A percentile compares a stretch with the other conserved stretches of the same genome.
These are phyloP conservation scores for Pithecia hirsuta DNA, from an alignment of 2,797 vertebrate genomes.

Conservation along the genomic window DNA sequence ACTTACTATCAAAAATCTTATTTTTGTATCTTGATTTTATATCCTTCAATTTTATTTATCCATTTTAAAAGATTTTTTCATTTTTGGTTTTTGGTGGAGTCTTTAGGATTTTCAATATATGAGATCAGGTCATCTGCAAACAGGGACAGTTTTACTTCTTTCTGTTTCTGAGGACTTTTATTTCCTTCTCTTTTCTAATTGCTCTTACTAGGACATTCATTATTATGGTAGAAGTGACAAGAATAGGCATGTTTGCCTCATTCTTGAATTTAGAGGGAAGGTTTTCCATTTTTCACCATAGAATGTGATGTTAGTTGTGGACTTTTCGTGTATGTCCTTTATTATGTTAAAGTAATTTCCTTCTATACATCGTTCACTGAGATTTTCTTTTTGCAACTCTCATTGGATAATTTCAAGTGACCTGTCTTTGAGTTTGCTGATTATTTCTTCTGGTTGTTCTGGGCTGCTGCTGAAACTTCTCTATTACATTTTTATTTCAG, in stretches of 20 bases:
- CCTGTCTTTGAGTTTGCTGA: not conserved
- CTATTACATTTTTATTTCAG: not conserved
- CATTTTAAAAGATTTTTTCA: not conserved
- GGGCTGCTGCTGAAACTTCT: not conserved
- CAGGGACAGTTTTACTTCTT: not conserved
- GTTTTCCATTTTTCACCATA: not conserved
- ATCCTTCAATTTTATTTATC: not conserved
- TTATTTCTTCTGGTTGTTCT: not conserved
- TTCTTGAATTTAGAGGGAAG: not conserved
- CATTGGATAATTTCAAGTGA: not conserved
- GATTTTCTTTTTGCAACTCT: not conserved
- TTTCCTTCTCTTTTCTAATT: not conserved
- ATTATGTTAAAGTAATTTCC: not conserved
- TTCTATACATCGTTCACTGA: not conserved
- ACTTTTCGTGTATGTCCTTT: not conserved
- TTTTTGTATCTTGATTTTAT: not conserved
- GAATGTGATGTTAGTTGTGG: not conserved
- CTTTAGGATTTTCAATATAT: not conserved
- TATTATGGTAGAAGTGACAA: not conserved
- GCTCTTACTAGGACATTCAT: not conserved
- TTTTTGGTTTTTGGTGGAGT: not conserved
- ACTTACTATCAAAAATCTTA: not conserved
- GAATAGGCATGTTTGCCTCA: fast-evolving
- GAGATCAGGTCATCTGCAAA: not conserved
- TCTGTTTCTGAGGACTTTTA: not conserved